Evolutionary conservation across 1,140 invertebrate species (phyloP).

Genomic region (Zaprionus africanus): DNA sequence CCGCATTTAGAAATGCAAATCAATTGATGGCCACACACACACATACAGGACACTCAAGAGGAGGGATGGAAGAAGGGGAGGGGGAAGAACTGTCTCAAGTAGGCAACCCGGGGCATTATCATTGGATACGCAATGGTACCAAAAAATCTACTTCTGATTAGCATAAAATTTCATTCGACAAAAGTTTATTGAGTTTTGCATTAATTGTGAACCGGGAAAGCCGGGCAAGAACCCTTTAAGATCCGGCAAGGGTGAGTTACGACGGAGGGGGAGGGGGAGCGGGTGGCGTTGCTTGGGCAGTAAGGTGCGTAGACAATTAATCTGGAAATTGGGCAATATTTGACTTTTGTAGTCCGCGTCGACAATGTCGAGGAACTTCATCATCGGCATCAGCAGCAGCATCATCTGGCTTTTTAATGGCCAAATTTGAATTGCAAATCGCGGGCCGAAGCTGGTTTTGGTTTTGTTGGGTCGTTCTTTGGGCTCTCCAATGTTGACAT

Average conservation of each 20-base stretch:
- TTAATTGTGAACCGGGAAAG: conserved; percentile 67
- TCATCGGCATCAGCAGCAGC: conserved; percentile 11
- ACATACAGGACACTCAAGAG: conserved; percentile 12
- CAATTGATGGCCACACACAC: conserved; percentile 54
- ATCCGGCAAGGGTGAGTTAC: conserved; percentile 17
- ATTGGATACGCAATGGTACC: conserved; percentile 65
- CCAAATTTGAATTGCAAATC: conserved; percentile 81
- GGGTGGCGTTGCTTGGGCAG: conserved; percentile 12
- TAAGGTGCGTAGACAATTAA: conserved; percentile 82
- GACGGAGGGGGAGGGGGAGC: not conserved
- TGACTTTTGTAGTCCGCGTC: conserved; percentile 76
- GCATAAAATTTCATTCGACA: conserved; percentile 82
- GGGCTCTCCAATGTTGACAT: conserved; percentile 69
- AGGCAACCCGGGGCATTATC: conserved; percentile 67
- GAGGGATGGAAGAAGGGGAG: too few species aligned
- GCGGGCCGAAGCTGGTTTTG: conserved; percentile 23
- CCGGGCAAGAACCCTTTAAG: conserved; percentile 72
- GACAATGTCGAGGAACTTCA: conserved; percentile 1
- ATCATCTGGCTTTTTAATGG: conserved; percentile 73
- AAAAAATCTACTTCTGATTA: conserved; percentile 82
- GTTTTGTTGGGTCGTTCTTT: conserved; percentile 27
- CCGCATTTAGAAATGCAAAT: conserved; percentile 80
- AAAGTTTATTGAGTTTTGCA: conserved; percentile 82
- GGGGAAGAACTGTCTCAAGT: conserved; percentile 62
- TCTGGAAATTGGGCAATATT: conserved; percentile 81